Conservation (phyloP, 1,140 invertebrate genomes). For the Diabrotica undecimpunctata region DNA sequence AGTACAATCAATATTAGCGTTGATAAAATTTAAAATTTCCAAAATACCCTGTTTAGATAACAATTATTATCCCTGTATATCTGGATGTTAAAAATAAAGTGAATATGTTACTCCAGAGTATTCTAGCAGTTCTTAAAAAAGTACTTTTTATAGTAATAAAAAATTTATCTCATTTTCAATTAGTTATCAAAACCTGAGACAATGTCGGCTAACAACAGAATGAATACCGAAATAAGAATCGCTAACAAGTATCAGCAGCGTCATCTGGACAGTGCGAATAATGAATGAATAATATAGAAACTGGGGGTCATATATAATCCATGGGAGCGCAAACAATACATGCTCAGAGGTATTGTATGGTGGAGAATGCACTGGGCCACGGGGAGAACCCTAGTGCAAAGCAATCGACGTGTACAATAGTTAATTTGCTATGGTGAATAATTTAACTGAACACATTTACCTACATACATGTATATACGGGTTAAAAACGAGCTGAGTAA, state of each 20-base stretch:
- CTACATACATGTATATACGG: slow-evolving; percentile 1
- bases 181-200: too few species aligned
- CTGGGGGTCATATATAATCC: slow-evolving; percentile 33
- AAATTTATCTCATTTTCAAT: too few species aligned
- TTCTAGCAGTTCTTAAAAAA: too few species aligned
- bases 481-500: too few species aligned
- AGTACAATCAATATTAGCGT: too few species aligned
- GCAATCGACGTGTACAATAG: slow-evolving; percentile 36
- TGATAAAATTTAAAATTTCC: too few species aligned
- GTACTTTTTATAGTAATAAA: too few species aligned
- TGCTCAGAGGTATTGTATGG: slow-evolving; percentile 36
- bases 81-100: too few species aligned
- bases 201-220: too few species aligned
- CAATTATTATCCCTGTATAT: too few species aligned
- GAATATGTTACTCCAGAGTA: too few species aligned
- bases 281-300: slow-evolving; percentile 35
- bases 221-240: background rate
- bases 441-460: slow-evolving; percentile 33
- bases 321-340: slow-evolving; percentile 33
- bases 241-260: slow-evolving; percentile 15
- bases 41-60: too few species aligned
- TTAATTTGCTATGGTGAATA: slow-evolving; percentile 35
- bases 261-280: slow-evolving; percentile 23
- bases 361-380: slow-evolving; percentile 34
- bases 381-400: slow-evolving; percentile 33